Conservation (phyloP, 2,797 vertebrate species). For the Dermochelys coriacea region DNA sequence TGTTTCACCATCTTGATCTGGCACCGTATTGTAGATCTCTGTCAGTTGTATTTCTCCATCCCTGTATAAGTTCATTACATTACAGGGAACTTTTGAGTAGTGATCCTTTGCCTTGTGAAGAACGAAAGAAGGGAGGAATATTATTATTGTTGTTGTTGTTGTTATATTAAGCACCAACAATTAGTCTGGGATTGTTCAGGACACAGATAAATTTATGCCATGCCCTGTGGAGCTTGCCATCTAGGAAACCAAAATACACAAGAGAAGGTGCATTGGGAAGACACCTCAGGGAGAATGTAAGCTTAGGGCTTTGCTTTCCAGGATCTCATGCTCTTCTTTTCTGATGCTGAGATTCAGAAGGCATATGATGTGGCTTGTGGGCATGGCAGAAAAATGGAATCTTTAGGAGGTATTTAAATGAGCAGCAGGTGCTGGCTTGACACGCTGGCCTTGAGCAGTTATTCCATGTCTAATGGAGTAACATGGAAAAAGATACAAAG, state of each 20-base stretch:
- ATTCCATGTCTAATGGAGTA: not conserved
- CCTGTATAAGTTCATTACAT: not conserved
- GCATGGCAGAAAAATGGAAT: accelerated
- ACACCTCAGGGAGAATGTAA: not conserved
- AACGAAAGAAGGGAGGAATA: not conserved
- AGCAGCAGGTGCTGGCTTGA: not conserved
- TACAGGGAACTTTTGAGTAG: not conserved
- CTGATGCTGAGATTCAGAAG: not conserved
- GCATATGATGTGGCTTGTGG: accelerated
- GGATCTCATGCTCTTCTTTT: not conserved
- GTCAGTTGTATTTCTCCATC: not conserved
- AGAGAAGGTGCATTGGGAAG: not conserved
- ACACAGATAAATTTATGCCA: not conserved
- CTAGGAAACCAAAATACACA: not conserved
- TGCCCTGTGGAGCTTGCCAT: not conserved
- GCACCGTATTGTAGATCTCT: not conserved
- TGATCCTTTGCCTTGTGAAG: not conserved
- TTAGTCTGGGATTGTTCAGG: not conserved
- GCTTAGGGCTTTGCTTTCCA: not conserved
- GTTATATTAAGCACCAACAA: not conserved
- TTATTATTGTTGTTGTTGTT: not conserved
- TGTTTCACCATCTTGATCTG: not conserved
- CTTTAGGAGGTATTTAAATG: not conserved
- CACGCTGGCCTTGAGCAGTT: not conserved
- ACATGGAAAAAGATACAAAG: accelerated